These are phyloP conservation scores for Chloropsis cyanopogon DNA, from an alignment of 2,113 vertebrate genomes.

Conservation along the genomic window DNA sequence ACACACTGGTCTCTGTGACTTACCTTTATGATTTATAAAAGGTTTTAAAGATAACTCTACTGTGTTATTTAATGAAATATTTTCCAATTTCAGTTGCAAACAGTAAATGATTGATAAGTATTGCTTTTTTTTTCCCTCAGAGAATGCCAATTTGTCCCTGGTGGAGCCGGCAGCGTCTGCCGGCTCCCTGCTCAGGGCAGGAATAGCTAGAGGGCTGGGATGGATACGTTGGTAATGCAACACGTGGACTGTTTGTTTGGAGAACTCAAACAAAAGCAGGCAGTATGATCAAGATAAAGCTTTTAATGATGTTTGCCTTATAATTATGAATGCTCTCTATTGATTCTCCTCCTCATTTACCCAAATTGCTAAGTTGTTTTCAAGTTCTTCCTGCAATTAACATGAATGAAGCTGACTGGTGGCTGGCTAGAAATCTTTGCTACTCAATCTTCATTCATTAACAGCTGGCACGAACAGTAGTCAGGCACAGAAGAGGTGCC, in stretches of 20 bases:
- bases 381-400: conserved; percentile 2
- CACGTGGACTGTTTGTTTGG: background rate
- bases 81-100: background rate
- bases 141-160: background rate
- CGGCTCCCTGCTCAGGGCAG: background rate
- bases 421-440: background rate
- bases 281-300: conserved; percentile 36
- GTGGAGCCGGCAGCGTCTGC: background rate
- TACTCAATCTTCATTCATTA: background rate
- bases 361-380: conserved; percentile 55
- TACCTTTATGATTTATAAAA: background rate
- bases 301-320: conserved; percentile 41
- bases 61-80: background rate
- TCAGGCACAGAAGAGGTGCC: background rate
- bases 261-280: background rate
- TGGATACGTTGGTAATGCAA: background rate
- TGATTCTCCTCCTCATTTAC: conserved; percentile 37
- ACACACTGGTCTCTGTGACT: background rate
- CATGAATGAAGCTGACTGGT: conserved; percentile 13
- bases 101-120: background rate
- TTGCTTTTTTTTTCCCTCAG: background rate
- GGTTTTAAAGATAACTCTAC: background rate
- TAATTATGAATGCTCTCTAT: background rate
- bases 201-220: background rate
- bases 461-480: background rate